Percentiles rank a stretch among this genome's conserved stretches.
Evolutionary conservation across 2,888 invertebrate species (phyloP).

Genomic region (Sipha maydis): DNA sequence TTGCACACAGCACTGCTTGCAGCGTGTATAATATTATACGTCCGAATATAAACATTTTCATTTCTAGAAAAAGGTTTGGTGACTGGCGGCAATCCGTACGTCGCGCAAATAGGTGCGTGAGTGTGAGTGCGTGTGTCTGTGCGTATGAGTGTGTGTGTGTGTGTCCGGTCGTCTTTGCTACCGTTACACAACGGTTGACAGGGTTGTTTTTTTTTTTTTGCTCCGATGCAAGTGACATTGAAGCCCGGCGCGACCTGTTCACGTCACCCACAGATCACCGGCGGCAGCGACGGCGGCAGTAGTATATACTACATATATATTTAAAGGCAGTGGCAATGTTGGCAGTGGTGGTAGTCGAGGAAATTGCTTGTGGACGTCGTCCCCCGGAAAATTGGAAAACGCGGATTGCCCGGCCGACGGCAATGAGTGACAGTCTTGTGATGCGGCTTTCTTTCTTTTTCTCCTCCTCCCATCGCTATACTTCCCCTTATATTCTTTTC

Average conservation of each 20-base stretch:
- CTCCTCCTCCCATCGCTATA: constrained; percentile 62
- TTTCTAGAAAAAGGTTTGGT: constrained; percentile 51
- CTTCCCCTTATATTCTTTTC: constrained; percentile 50
- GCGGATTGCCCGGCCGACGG: constrained; percentile 62
- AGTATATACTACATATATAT: constrained; percentile 11
- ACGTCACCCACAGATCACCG: constrained; percentile 62
- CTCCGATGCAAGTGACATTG: constrained; percentile 62
- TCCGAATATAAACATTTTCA: constrained; percentile 61
- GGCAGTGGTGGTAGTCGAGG: constrained; percentile 42
- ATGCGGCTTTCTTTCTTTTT: constrained; percentile 63
- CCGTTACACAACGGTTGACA: constrained; percentile 58
- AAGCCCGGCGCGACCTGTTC: constrained; percentile 62
- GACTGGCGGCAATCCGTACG: constrained; percentile 30
- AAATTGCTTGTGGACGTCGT: constrained; percentile 63
- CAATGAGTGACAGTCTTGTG: constrained; percentile 59
- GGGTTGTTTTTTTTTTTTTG: constrained; percentile 61
- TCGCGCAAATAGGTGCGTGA: no score
- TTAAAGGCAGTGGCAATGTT: neutral
- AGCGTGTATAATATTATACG: constrained; percentile 29
- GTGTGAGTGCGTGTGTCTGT: neutral
- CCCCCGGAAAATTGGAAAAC: constrained; percentile 63
- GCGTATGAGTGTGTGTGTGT: neutral
- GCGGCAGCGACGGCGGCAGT: constrained; percentile 30
- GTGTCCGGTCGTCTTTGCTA: constrained; percentile 53
- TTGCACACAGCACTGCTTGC: neutral